Evolutionary conservation across 2,113 vertebrate species (phyloP).

Genomic region (cattle (Bos taurus)): ARS-UCD2.0 NC_037342.1:7942001-7942500

Average conservation of each 20-base stretch:
- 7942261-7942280: neutral
- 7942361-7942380: neutral
- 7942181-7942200: neutral
- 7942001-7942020: neutral
- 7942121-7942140: neutral
- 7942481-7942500: neutral
- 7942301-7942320: neutral
- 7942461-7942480: neutral
- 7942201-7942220: neutral
- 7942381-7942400: neutral
- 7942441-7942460: neutral
- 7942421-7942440: neutral
- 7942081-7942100: neutral
- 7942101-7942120: neutral
- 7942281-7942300: neutral
- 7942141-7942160: neutral
- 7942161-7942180: neutral
- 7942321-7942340: neutral
- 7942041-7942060: neutral
- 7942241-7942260: neutral
- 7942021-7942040: neutral
- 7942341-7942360: neutral
- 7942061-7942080: neutral
- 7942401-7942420: neutral
- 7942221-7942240: neutral